Percentiles rank a stretch among this genome's conserved stretches.
Evolutionary conservation across 2,113 vertebrate genomes (phyloP).

Genomic region (Ophthalmotilapia sp.): DNA sequence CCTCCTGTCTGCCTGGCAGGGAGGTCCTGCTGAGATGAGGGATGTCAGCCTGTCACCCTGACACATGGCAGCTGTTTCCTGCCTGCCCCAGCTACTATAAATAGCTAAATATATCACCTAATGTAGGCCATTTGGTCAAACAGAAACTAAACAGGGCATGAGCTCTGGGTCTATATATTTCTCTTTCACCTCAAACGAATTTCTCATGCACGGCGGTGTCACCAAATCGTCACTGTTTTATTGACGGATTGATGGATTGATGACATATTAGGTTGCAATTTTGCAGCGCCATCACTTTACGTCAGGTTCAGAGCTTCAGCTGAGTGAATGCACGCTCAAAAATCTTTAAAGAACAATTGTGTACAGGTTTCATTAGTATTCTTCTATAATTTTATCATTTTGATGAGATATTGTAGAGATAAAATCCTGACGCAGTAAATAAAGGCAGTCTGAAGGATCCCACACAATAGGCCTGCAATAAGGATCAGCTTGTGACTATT

Average conservation of each 20-base stretch:
- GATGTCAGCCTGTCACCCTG: constrained; percentile 66
- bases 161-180: constrained; percentile 5
- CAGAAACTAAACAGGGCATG: constrained; percentile 51
- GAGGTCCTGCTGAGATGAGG: constrained; percentile 66
- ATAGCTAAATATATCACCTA: constrained; percentile 64
- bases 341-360: not conserved
- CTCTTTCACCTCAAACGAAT: constrained; percentile 24
- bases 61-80: constrained; percentile 67
- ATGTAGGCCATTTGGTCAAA: constrained; percentile 72
- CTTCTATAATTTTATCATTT: not conserved
- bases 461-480: not conserved
- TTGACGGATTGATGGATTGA: not conserved
- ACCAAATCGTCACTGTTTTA: not conserved
- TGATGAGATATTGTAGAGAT: not conserved
- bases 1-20: constrained; percentile 54
- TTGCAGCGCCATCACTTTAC: not conserved
- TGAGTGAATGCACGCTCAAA: not conserved
- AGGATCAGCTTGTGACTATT: not conserved
- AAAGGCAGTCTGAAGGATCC: not conserved
- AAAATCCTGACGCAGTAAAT: not conserved
- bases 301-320: not conserved
- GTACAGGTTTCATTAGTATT: not conserved
- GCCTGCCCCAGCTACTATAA: constrained; percentile 61
- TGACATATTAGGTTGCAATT: not conserved
- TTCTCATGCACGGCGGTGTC: not conserved